phyloP scores from a whole-genome alignment of 1,140 invertebrate species.

The Magallana ariakensis region DNA sequence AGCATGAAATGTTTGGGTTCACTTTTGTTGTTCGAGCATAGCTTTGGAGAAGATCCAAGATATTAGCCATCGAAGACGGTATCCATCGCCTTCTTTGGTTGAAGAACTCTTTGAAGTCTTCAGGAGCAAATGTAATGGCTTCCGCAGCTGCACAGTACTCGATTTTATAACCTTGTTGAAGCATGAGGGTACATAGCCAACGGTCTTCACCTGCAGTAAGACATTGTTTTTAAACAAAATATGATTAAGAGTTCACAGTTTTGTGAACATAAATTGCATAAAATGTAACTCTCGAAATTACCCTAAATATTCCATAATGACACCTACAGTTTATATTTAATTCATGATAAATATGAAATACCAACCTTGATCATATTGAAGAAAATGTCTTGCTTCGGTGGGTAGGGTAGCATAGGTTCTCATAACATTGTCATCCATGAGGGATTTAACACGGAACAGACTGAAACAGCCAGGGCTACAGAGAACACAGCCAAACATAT shows the following conservation, averaged over 20 bases:
- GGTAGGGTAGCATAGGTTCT: constrained; percentile 89
- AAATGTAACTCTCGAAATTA: too few relatives aligned
- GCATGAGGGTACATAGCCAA: constrained; percentile 84
- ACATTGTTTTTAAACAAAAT: too few relatives aligned
- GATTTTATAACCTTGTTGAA: constrained; percentile 84
- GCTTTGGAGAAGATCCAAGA: constrained; percentile 83
- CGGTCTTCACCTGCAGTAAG: constrained; percentile 82
- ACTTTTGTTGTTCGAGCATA: constrained; percentile 81
- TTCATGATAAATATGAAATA: not conserved
- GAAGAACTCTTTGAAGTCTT: constrained; percentile 79
- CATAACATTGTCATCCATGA: constrained; percentile 99
- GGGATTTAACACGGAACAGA: constrained; percentile 91
- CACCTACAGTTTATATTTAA: too few relatives aligned
- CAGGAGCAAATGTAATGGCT: constrained; percentile 84
- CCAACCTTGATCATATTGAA: constrained; percentile 83
- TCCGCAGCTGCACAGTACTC: constrained; percentile 85
- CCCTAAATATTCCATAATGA: too few relatives aligned
- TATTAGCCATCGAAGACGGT: constrained; percentile 85
- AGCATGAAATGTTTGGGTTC: constrained; percentile 84
- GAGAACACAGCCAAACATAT: constrained; percentile 85
- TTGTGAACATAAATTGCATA: too few relatives aligned
- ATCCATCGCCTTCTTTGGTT: constrained; percentile 84
- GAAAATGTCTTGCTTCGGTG: constrained; percentile 81
- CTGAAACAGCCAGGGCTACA: constrained; percentile 97
- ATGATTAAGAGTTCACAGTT: not conserved